A percentile compares a stretch with the other conserved stretches of the same genome.
Evolutionary conservation across 1,140 invertebrate species (phyloP).

Genomic region (Cydia pomonella): DNA sequence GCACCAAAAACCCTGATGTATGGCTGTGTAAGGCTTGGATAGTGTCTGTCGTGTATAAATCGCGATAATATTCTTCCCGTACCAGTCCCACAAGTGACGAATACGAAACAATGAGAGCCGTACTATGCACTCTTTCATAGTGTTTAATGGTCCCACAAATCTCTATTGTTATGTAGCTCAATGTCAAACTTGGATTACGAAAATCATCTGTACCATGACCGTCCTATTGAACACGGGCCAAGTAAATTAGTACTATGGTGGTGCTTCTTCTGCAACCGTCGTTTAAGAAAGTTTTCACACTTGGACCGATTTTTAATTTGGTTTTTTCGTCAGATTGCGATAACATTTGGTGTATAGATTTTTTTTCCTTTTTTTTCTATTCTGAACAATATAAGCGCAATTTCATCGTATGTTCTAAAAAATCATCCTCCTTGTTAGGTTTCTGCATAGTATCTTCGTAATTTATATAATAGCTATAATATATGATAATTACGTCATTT

Average conservation of each 20-base stretch:
- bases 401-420: too few relatives aligned
- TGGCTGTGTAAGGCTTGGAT: too few relatives aligned
- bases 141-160: conserved; percentile 33
- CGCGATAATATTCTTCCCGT: conserved; percentile 1
- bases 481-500: too few relatives aligned
- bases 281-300: background rate
- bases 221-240: background rate
- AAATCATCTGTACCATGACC: conserved; percentile 9
- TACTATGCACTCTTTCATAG: conserved; percentile 20
- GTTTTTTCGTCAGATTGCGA: too few relatives aligned
- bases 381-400: too few relatives aligned
- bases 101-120: conserved; percentile 13
- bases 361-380: too few relatives aligned
- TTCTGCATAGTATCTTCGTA: too few relatives aligned
- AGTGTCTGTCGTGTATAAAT: background rate
- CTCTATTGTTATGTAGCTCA: conserved; percentile 25
- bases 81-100: background rate
- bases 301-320: too few relatives aligned
- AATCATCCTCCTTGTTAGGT: too few relatives aligned
- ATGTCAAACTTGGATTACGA: conserved; percentile 18
- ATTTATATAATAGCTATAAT: too few relatives aligned
- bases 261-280: background rate
- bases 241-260: background rate
- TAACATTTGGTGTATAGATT: too few relatives aligned
- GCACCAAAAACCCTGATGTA: too few relatives aligned